These are phyloP conservation scores for Plotosus lineatus DNA, from an alignment of 2,113 vertebrate genomes.

Conservation along the genomic window DNA sequence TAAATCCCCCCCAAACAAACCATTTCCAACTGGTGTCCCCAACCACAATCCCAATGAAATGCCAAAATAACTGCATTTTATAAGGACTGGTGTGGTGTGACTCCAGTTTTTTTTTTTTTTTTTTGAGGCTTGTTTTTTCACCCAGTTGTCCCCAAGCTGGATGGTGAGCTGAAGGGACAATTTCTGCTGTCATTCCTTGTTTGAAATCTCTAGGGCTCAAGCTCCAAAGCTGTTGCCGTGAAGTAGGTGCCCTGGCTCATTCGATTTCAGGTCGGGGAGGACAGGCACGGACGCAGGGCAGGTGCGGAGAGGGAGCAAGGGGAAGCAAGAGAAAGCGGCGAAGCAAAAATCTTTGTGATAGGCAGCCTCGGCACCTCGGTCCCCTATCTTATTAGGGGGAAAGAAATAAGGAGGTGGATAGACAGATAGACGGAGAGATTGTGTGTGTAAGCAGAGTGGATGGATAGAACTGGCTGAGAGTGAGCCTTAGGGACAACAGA, in stretches of 20 bases:
- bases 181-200: constrained; percentile 33
- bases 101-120: no score
- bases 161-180: constrained; percentile 36
- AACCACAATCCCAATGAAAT: background rate
- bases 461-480: constrained; percentile 36
- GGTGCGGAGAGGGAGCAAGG: constrained; percentile 23
- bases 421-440: constrained; percentile 6
- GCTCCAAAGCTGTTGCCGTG: constrained; percentile 40
- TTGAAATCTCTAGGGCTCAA: constrained; percentile 32
- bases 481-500: constrained; percentile 35
- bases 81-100: constrained; percentile 4
- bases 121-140: constrained; percentile 20
- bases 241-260: constrained; percentile 45
- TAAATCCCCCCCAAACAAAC: background rate
- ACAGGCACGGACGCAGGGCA: constrained; percentile 30
- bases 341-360: constrained; percentile 33
- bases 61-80: constrained; percentile 3
- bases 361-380: constrained; percentile 9
- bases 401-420: constrained; percentile 26
- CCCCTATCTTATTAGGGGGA: constrained; percentile 51
- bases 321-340: background rate
- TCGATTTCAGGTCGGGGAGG: constrained; percentile 55
- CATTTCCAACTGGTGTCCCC: background rate
- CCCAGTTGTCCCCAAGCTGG: constrained; percentile 28
- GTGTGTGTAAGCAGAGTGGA: constrained; percentile 23